Conservation (phyloP, 2,888 invertebrate species). For the Leucoma salicis region DNA sequence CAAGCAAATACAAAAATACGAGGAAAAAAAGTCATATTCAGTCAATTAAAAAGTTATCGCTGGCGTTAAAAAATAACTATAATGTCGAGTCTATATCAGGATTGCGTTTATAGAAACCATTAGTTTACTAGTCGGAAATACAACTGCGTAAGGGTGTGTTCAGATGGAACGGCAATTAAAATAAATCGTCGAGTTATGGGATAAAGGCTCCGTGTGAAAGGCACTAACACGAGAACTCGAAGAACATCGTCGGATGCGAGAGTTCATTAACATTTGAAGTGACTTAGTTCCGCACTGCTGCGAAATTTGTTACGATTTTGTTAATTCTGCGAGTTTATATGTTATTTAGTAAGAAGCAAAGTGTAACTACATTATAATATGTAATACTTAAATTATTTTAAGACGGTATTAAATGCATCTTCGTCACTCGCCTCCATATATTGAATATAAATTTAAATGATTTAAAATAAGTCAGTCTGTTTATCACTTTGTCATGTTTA, state of each 20-base stretch:
- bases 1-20: too few species aligned
- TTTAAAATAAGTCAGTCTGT: too few species aligned
- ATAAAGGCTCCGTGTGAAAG: conserved; percentile 6
- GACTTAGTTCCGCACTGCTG: conserved; percentile 3
- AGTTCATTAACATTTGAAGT: conserved; percentile 6
- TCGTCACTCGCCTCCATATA: too few species aligned
- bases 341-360: neutral
- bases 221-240: conserved; percentile 4
- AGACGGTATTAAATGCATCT: too few species aligned
- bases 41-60: too few species aligned
- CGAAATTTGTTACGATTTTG: conserved; percentile 1
- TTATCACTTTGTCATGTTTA: too few species aligned
- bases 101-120: conserved; percentile 25
- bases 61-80: neutral
- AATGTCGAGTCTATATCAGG: neutral
- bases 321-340: neutral
- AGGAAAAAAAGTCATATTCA: too few species aligned
- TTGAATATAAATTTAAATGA: too few species aligned
- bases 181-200: conserved; percentile 3
- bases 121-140: conserved; percentile 37
- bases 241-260: conserved; percentile 6
- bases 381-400: too few species aligned
- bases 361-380: neutral
- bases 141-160: conserved; percentile 24
- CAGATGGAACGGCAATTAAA: conserved; percentile 11